Evolutionary conservation across 1,140 invertebrate genomes (phyloP), one percentile per base, ranked within the genome.

Genomic region (Temnothorax curvispinosus): DNA sequence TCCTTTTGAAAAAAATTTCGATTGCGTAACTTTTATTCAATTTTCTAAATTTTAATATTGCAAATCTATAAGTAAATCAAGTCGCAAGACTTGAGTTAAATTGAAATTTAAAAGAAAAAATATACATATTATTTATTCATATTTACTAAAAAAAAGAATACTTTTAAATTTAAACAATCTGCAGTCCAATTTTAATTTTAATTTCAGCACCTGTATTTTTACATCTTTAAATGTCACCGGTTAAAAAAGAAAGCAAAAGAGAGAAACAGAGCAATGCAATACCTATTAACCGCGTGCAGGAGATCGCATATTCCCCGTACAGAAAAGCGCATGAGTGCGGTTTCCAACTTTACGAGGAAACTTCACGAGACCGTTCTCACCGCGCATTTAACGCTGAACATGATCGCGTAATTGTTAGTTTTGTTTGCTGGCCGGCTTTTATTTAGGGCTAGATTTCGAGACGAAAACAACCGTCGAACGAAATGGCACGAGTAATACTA

Each of bases 271-370:
- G 1, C n/a, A 44, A n/a, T 32, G 64, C 11, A 47, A 27, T 27
- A 27, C 27, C 27, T 27, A 64, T 62, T 62, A 78, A 67, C 44
- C 27, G 1, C 38, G 13, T 38, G 41, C 38, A 32, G 13, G 60
- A 80, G 62, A 67, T 54, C 35, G 47, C 32, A 15, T 69, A 38
- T 52, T 38, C 62, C 69, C 62, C n/a, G 27, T 27, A 47, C 47
- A 52, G 47, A 47, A 76, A 77, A 78, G 38, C 3, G 9, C 27
- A 1, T 38, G 32, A 65, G 38, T 44, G 38, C 54, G 54, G 35
- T 58, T 80, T 50, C 8, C n/a, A 80, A 80, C 62, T 80, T 52
- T 38, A 32, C 9, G 44, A 32, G 27, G 58, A n/a, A 62, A 62
- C 56, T 62, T 77, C 21, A n/a, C 21, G 21, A 8, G 21, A 32